Evolutionary conservation across 2,888 invertebrate genomes (phyloP).

Genomic region (Diloba caeruleocephala): DNA sequence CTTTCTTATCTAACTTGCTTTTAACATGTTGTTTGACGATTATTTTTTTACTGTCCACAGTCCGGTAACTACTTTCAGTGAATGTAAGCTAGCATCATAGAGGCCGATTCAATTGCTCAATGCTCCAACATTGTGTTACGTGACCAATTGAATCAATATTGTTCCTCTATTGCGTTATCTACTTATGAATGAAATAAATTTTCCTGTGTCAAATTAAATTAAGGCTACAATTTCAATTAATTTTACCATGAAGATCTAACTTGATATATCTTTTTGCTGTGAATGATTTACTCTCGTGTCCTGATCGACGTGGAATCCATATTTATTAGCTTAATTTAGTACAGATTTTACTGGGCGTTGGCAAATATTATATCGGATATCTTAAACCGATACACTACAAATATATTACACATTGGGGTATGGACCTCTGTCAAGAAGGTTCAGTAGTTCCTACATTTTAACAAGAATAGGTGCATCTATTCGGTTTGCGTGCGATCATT

Average conservation of each 20-base stretch:
- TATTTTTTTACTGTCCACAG: constrained; percentile 19
- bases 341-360: no score
- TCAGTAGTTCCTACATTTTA: constrained; percentile 1
- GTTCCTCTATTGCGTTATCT: constrained; percentile 59
- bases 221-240: constrained; percentile 43
- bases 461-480: constrained; percentile 16
- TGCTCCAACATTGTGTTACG: constrained; percentile 54
- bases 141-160: constrained; percentile 70
- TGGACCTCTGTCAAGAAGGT: background rate
- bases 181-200: constrained; percentile 56
- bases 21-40: constrained; percentile 6
- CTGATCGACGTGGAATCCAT: background rate
- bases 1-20: background rate
- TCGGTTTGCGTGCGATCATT: constrained; percentile 9
- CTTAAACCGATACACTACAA: no score
- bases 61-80: constrained; percentile 23
- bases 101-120: constrained; percentile 56
- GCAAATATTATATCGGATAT: no score
- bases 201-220: constrained; percentile 51
- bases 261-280: background rate
- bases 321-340: no score
- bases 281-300: background rate
- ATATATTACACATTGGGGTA: no score
- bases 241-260: constrained; percentile 8
- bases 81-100: constrained; percentile 38